These are phyloP conservation scores for Trichogramma dendrolimi DNA, from an alignment of 2,888 invertebrate species.

Conservation along the genomic window DNA sequence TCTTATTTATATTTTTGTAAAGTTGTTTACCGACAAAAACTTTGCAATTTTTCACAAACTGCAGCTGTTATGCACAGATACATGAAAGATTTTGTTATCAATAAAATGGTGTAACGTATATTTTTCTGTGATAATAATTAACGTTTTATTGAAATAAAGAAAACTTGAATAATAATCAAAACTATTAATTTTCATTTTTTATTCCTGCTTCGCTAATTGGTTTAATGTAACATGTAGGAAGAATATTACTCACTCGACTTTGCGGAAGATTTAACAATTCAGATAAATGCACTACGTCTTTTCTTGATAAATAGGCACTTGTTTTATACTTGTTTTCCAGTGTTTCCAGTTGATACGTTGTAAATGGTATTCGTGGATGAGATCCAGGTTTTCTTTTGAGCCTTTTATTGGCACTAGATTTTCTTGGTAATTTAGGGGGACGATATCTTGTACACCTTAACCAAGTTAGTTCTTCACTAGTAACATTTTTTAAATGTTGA, in stretches of 20 bases:
- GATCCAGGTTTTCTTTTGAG: slow-evolving; percentile 42
- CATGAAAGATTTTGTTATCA: neutral
- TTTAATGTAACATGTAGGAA: neutral
- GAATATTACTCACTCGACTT: slow-evolving; percentile 58
- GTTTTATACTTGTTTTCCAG: slow-evolving; percentile 66
- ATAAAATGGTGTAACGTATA: slow-evolving; percentile 14
- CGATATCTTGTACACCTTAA: slow-evolving; percentile 69
- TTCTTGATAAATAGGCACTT: slow-evolving; percentile 67
- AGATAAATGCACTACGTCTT: slow-evolving; percentile 64
- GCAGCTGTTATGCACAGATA: neutral
- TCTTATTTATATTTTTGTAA: slow-evolving; percentile 18
- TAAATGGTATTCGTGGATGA: slow-evolving; percentile 65
- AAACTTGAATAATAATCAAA: slow-evolving; percentile 10
- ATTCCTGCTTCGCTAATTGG: neutral
- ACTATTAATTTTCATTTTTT: slow-evolving; percentile 1
- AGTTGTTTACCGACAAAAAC: slow-evolving; percentile 6
- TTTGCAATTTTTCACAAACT: slow-evolving; percentile 13
- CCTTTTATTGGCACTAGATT: slow-evolving; percentile 44
- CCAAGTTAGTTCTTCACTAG: slow-evolving; percentile 53
- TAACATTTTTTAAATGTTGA: neutral
- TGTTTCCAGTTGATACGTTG: slow-evolving; percentile 63
- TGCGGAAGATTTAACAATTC: slow-evolving; percentile 63
- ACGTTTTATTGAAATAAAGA: slow-evolving; percentile 21
- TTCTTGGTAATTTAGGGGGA: slow-evolving; percentile 68
- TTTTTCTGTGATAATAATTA: slow-evolving; percentile 18